Evolutionary conservation across 1,140 invertebrate species (phyloP).

Genomic region (Chrysopa pallens): DNA sequence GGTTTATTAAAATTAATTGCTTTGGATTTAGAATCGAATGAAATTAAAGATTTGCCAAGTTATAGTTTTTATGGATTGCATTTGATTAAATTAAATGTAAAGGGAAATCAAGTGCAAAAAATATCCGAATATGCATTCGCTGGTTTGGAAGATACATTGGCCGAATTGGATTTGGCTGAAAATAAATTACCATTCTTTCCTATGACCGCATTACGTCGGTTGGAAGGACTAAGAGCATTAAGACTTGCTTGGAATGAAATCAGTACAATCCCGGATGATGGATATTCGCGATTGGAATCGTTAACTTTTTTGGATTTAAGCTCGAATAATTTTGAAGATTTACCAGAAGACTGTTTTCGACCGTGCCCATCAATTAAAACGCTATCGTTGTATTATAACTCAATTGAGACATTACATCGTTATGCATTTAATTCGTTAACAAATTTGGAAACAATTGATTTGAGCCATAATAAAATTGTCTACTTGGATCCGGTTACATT

Average conservation of each 20-base stretch:
- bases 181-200: constrained; percentile 71
- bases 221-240: constrained; percentile 52
- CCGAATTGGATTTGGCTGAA: constrained; percentile 68
- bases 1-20: constrained; percentile 49
- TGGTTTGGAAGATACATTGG: constrained; percentile 61
- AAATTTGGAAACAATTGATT: constrained; percentile 64
- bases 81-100: constrained; percentile 64
- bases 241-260: constrained; percentile 73
- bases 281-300: constrained; percentile 48
- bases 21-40: constrained; percentile 71
- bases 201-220: constrained; percentile 51
- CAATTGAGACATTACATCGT: constrained; percentile 57
- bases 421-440: constrained; percentile 53
- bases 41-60: constrained; percentile 62
- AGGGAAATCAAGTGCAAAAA: constrained; percentile 59
- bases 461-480: constrained; percentile 74
- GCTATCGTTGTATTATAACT: constrained; percentile 67
- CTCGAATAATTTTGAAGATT: constrained; percentile 63
- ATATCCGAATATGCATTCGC: constrained; percentile 72
- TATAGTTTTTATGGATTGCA: constrained; percentile 74
- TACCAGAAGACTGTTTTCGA: constrained; percentile 57
- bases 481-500: constrained; percentile 53
- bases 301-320: constrained; percentile 66
- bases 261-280: constrained; percentile 44
- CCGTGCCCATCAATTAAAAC: constrained; percentile 60